A percentile compares a stretch with the other conserved stretches of the same genome.
These are phyloP conservation scores for Xestoiulus laeticollis DNA, from an alignment of 2,888 invertebrate species.

Conservation along the genomic window DNA sequence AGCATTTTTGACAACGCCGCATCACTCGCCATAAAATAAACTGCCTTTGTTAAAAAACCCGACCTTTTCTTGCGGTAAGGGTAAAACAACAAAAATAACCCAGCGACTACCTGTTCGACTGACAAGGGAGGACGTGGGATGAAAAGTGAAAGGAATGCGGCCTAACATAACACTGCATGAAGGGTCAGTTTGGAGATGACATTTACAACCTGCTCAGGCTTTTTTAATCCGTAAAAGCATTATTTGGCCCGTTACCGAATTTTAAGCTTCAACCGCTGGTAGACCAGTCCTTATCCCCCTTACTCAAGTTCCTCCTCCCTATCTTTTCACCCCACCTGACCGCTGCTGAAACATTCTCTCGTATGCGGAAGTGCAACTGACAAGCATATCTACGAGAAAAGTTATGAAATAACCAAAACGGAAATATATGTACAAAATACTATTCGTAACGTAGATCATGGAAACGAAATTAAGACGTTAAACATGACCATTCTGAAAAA, in stretches of 20 bases:
- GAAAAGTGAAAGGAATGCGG: slow-evolving; percentile 33
- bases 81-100: slow-evolving; percentile 20
- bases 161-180: neutral
- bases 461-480: neutral
- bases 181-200: slow-evolving; percentile 32
- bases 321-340: neutral
- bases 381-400: neutral
- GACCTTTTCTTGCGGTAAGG: slow-evolving; percentile 25
- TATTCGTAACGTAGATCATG: neutral
- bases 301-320: neutral
- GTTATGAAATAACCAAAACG: neutral
- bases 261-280: neutral
- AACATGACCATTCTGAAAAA: neutral
- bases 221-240: neutral
- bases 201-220: slow-evolving; percentile 19
- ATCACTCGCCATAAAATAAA: slow-evolving; percentile 39
- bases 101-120: slow-evolving; percentile 32
- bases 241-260: slow-evolving; percentile 12
- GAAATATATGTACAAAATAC: neutral
- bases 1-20: slow-evolving; percentile 33
- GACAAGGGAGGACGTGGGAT: slow-evolving; percentile 30
- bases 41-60: slow-evolving; percentile 39
- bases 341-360: neutral
- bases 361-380: slow-evolving; percentile 11
- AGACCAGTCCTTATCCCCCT: neutral